These are phyloP conservation scores for Yponomeuta cagnagella DNA, from an alignment of 2,888 invertebrate species.

Conservation along the genomic window DNA sequence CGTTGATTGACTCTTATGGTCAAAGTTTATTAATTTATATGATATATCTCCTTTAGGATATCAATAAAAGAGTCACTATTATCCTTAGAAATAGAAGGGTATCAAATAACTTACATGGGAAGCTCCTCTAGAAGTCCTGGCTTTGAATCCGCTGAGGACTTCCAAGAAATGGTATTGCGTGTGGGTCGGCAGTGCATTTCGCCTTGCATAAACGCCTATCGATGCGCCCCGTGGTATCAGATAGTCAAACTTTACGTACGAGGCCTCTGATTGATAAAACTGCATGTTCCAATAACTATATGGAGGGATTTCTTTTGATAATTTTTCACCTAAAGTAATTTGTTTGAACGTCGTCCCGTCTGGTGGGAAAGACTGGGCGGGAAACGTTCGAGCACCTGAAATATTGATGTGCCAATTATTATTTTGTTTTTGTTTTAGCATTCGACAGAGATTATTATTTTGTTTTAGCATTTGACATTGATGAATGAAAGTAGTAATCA, in stretches of 20 bases:
- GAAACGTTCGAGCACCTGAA: constrained; percentile 90
- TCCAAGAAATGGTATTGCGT: constrained; percentile 98
- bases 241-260: constrained; percentile 96
- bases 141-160: constrained; percentile 92
- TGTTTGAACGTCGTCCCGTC: constrained; percentile 95
- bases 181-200: constrained; percentile 96
- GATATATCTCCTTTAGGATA: no score
- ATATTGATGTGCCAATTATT: constrained; percentile 30
- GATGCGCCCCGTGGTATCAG: constrained; percentile 93
- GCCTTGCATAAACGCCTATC: constrained; percentile 95
- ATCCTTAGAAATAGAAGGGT: no score
- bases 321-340: constrained; percentile 89
- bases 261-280: constrained; percentile 95
- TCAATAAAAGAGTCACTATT: no score
- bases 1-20: no score
- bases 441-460: constrained; percentile 24
- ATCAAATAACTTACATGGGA: constrained; percentile 84
- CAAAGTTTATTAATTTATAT: no score
- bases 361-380: constrained; percentile 92
- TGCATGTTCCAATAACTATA: constrained; percentile 99
- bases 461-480: neutral
- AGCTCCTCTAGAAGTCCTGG: constrained; percentile 87
- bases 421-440: constrained; percentile 5
- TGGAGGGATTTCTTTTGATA: constrained; percentile 92
- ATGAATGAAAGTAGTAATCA: neutral